A percentile compares a stretch with the other conserved stretches of the same genome.
Evolutionary conservation across 2,888 invertebrate species (phyloP).

Genomic region (Drosophila incognita): DNA sequence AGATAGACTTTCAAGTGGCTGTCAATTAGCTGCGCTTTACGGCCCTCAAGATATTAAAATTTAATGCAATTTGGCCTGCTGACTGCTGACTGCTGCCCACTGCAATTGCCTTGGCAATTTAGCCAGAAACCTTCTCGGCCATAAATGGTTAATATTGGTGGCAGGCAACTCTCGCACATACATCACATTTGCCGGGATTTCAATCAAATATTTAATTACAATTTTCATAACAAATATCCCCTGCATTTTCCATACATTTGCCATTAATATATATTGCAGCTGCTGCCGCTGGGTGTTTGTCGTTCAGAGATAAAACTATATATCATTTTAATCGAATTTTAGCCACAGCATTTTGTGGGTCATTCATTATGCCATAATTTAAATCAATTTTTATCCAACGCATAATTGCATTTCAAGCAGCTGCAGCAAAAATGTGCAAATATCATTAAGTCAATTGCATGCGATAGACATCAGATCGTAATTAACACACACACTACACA

Average conservation of each 20-base stretch:
- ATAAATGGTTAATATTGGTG: conserved; percentile 48
- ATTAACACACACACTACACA: conserved; percentile 8
- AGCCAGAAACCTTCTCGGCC: background rate
- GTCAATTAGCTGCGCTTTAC: conserved; percentile 65
- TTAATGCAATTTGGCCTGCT: conserved; percentile 28
- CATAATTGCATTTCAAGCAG: conserved; percentile 63
- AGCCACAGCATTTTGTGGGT: conserved; percentile 37
- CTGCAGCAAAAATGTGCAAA: conserved; percentile 52
- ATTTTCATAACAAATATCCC: conserved; percentile 48
- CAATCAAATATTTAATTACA: conserved; percentile 53
- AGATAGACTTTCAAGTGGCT: conserved; percentile 35
- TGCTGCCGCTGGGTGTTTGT: conserved; percentile 9
- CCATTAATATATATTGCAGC: conserved; percentile 51
- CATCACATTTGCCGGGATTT: conserved; percentile 38
- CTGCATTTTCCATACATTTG: conserved; percentile 13
- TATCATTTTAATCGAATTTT: conserved; percentile 42
- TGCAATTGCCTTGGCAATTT: conserved; percentile 7
- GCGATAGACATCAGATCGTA: conserved; percentile 31
- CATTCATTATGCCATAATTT: conserved; percentile 52
- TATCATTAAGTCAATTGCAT: conserved; percentile 54
- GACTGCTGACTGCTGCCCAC: background rate
- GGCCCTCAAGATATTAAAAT: conserved; percentile 43
- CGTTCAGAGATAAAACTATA: background rate
- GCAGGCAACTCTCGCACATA: conserved; percentile 24
- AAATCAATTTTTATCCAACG: conserved; percentile 42